A percentile compares a stretch with the other conserved stretches of the same genome.
Conservation (phyloP, 2,888 invertebrate species). For the Lathronympha strigana region DNA sequence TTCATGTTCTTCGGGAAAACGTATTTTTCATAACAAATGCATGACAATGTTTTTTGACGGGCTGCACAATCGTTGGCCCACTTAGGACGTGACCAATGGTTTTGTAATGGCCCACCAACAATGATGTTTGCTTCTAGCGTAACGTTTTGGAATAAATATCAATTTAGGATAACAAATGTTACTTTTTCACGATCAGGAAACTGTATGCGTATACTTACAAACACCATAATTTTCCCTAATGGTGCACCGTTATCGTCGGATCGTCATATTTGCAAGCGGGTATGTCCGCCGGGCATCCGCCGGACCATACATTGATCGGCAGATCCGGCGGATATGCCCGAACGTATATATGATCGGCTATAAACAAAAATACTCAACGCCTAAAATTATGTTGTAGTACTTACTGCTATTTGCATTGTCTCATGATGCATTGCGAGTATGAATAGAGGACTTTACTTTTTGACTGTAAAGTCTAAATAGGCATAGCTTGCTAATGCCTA, state of each 20-base stretch:
- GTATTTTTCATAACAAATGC: conserved; percentile 60
- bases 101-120: conserved; percentile 37
- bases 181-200: background rate
- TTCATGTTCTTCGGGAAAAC: conserved; percentile 46
- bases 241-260: background rate
- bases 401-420: no score
- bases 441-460: no score
- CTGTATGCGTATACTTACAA: background rate
- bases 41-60: conserved; percentile 49
- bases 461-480: no score
- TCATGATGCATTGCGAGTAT: no score
- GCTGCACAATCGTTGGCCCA: conserved; percentile 44
- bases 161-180: conserved; percentile 15
- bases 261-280: no score
- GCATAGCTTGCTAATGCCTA: no score
- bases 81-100: conserved; percentile 35
- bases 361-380: no score
- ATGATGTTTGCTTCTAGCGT: conserved; percentile 11
- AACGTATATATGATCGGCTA: no score
- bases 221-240: background rate
- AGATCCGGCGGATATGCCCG: no score
- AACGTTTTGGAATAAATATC: conserved; percentile 25
- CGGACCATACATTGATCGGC: no score
- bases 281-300: no score
- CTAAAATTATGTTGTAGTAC: no score